Evolutionary conservation across 1,140 invertebrate genomes (phyloP), one percentile per base, ranked within the genome.

Genomic region (Dufourea novaeangliae): DNA sequence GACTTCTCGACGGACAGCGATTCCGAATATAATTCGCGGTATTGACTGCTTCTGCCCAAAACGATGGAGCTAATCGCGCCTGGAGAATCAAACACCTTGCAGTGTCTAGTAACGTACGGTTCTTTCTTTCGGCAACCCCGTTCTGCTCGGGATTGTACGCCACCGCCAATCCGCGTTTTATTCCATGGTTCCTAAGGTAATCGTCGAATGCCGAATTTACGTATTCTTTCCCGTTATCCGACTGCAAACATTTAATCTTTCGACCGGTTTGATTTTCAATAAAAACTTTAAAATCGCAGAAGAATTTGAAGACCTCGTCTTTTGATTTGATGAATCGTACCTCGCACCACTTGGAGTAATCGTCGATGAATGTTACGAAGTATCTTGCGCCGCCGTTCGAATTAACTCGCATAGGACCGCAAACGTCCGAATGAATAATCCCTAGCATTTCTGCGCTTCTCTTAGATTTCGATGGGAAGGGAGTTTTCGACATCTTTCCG

Each of bases 141-240:
- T 71, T 71, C 32, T 71, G 68, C 41, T 71, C 8, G 14, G 68
- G 68, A 39, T 27, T 46, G 1, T 50, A n/a, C 10, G 56, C 20
- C 0, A 61, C n/a, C 1, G 69, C 5, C 0, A 61, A 10, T 22
- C 56, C 44, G n/a, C 56, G 10, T 32, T 5, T 1, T 1, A 71
- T 71, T 12, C 57, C 57, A 8, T 61, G 14, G 2, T 1, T 3
- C 2, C 17, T 27, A 10, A 71, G 41, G 25, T 29, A 71, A 0
- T 12, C 14, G 1, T 61, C 54, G 25, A 61, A 59, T 6, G 20
- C 56, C 0, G 20, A 0, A 71, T 27, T 61, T 6, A n/a, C 1
- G 11, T 57, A 61, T 37, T 71, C 69, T 1, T 0, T 20, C 0
- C 57, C 69, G 25, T 71, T 71, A 25, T 71, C 69, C 0, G 69